Base-by-base conservation (phyloP, 2,797 vertebrate species). In the Morus bassanus region DNA sequence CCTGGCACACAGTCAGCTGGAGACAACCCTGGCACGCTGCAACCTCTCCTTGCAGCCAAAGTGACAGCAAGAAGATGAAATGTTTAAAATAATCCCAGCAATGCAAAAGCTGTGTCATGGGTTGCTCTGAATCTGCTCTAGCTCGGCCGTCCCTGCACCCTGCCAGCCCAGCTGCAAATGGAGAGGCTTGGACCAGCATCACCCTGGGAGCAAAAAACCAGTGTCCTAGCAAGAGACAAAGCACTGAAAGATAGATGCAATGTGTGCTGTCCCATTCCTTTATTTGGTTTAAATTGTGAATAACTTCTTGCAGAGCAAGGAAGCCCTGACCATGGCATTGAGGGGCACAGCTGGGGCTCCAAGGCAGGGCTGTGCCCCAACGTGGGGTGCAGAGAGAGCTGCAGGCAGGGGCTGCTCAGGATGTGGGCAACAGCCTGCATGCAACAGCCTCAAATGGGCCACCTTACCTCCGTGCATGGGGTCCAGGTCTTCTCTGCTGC, bases 381-480 rank as follows among this genome's bases (percentile, higher is more conserved):
- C 8, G 11, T 1, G 9, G 30, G 46, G n/a, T 5, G n/a, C 57
- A 27, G 24, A 37, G 39, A 10, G 30, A n/a, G 59, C 77, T 53
- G 39, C 31, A 7, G 73, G 68, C 65, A 50, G n/a, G 35, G 43
- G 18, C 54, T 72, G 81, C 73, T 53, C 45, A 15, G 2, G 15
- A 11, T 16, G 6, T 0, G 3, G 64, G 18, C 37, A 48, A 3
- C 33, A 6, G 22, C 11, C 31, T 35, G 73, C 60, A 13, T 3
- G 19, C 33, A 28, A 37, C 21, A 63, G 24, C 41, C 43, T 46
- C 64, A 7, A 10, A 33, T 0, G 3, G 22, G 25, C 23, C 33
- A 9, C 10, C 46, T 33, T 4, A 1, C 50, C 75, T 8, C 24
- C 0, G 1, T 18, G 13, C 9, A 0, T 0, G 10, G 39, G 8